These are phyloP conservation scores for Glossophaga mutica DNA, from an alignment of 2,797 vertebrate genomes.

Conservation along the genomic window DNA sequence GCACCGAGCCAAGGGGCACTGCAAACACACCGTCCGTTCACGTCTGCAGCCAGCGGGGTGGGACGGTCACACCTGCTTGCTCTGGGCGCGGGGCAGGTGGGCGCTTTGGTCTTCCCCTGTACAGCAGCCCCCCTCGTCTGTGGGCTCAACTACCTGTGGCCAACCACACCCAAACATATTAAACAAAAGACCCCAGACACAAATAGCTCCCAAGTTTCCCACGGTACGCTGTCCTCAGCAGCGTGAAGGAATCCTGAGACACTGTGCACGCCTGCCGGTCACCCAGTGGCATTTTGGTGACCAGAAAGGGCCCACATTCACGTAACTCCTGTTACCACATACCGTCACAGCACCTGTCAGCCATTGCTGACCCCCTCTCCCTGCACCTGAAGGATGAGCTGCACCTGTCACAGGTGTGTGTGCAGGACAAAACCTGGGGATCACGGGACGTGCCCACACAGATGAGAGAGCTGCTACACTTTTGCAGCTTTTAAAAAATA, in stretches of 20 bases:
- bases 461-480: not conserved
- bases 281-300: not conserved
- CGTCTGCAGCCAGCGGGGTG: not conserved
- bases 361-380: no score
- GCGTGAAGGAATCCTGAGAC: not conserved
- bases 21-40: accelerated
- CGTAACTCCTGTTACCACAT: not conserved
- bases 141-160: not conserved
- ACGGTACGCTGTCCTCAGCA: not conserved
- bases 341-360: not conserved
- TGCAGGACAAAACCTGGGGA: not conserved
- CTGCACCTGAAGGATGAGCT: not conserved
- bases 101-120: not conserved
- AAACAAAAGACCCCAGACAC: not conserved
- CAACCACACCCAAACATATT: not conserved
- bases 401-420: not conserved
- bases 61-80: not conserved
- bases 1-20: not conserved
- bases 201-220: not conserved
- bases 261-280: accelerated
- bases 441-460: not conserved
- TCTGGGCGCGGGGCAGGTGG: not conserved
- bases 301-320: not conserved
- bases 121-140: not conserved
- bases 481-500: not conserved